A percentile compares a stretch with the other conserved stretches of the same genome.
Conservation (phyloP, 2,113 vertebrate species). For the Hiodon tergisus region DNA sequence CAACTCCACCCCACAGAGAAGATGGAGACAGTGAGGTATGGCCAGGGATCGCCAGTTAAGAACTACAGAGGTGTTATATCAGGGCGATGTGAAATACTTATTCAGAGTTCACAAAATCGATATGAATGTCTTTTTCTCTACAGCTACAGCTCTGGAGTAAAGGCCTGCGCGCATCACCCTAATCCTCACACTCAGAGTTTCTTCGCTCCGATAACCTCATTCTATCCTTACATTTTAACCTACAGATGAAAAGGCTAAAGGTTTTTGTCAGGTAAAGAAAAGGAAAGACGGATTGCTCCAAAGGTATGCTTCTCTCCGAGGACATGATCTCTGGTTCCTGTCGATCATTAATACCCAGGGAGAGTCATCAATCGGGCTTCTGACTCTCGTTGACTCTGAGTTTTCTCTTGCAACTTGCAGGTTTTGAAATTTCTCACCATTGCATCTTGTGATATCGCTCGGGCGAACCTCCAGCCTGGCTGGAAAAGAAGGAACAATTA, state of each 20-base stretch:
- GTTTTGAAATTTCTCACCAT: not conserved
- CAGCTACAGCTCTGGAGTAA: no score
- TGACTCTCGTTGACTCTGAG: not conserved
- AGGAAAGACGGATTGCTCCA: slow-evolving; percentile 36
- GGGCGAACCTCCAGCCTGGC: not conserved
- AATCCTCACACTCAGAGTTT: slow-evolving; percentile 39
- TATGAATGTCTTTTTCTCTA: no score
- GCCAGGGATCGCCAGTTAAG: no score
- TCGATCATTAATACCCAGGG: slow-evolving; percentile 12
- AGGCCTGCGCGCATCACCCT: slow-evolving; percentile 10
- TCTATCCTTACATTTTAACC: slow-evolving; percentile 53
- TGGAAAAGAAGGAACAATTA: not conserved
- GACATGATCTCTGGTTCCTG: slow-evolving; percentile 18
- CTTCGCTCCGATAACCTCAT: slow-evolving; percentile 47
- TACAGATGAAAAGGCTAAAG: slow-evolving; percentile 45
- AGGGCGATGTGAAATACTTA: no score
- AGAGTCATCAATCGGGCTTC: not conserved
- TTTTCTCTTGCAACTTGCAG: not conserved
- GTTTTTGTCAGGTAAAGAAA: slow-evolving; percentile 24
- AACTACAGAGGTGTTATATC: no score
- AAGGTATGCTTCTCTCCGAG: slow-evolving; percentile 34
- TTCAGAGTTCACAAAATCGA: no score
- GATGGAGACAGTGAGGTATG: no score
- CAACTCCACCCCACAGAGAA: no score
- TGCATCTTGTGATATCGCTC: no score